Conservation (phyloP, 2,113 vertebrate species). For the Leucopsar rothschildi region DNA sequence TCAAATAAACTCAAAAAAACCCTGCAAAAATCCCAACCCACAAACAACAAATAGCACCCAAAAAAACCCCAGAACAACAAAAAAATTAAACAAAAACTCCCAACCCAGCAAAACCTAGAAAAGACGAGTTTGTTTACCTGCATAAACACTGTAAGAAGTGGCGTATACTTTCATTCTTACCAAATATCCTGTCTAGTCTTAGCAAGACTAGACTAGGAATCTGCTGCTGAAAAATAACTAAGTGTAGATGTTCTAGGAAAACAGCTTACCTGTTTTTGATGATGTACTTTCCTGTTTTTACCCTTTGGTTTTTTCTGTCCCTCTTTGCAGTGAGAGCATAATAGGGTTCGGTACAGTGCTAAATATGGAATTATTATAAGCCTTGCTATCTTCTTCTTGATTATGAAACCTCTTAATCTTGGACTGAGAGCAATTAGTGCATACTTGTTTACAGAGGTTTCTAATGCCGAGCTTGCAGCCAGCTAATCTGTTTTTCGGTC, state of each 20-base stretch:
- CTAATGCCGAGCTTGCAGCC: background rate
- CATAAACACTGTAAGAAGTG: background rate
- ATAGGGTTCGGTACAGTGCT: background rate
- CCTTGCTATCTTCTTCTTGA: background rate
- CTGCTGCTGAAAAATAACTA: background rate
- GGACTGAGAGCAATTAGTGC: background rate
- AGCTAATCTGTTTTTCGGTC: background rate
- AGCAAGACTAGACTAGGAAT: background rate
- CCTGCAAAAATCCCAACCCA: accelerated
- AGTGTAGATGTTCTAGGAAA: background rate
- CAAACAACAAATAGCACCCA: background rate
- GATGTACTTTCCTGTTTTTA: background rate
- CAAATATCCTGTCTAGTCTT: background rate
- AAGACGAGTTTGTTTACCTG: background rate
- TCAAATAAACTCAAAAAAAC: background rate
- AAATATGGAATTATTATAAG: background rate
- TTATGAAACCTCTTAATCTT: background rate
- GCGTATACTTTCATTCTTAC: background rate
- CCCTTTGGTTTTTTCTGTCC: background rate
- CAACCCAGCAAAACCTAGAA: background rate
- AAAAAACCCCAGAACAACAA: background rate
- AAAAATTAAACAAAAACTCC: background rate
- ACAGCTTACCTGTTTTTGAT: background rate
- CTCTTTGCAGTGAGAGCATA: background rate
- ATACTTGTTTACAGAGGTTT: background rate